Evolutionary conservation across 2,888 invertebrate genomes (phyloP), one percentile per base, ranked within the genome.

Genomic region (Caradrina clavipalpis): DNA sequence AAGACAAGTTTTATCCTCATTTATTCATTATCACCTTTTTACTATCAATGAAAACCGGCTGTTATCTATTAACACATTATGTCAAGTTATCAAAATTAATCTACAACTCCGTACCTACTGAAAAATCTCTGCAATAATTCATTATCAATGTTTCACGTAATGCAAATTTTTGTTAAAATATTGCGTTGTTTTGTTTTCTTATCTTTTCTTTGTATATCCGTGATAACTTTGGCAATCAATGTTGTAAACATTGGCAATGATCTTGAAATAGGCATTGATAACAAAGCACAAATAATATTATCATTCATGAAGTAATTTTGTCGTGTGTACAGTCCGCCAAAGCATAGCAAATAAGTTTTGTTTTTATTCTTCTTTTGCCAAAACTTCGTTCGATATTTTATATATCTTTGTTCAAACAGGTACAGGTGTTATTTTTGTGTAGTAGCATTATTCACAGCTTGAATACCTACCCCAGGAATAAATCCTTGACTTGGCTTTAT

Each of bases 151-250:
- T 61, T 74, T 35, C 21, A 64, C 22, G 54, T 26, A 74, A 47
- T 54, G 53, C 55, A 64, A 39, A 75, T 51, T 78, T 65, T 75
- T 47, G 57, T 57, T 54, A 68, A 72, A 64, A 60, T 53, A 60
- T 15, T 53, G 35, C n/a, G 62, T 57, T 53, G 26, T 69, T 73
- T 57, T 53, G 26, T 69, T 73, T 57, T 53, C n/a, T 64, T 69
- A 53, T n/a, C 7, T 35, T 65, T 65, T 65, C 65, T 49, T 19
- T 47, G 13, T 50, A 49, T 53, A 69, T 57, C 42, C 42, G 11
- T 53, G 73, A 78, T 78, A 75, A 73, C 11, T 47, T 17, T n/a
- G 10, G n/a, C 26, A 66, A 65, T 73, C 51, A 61, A 19, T 59
- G 31, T 17, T 51, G 26, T 47, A 31, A 45, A 55, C 47, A 65